phyloP scores from a whole-genome alignment of 2,113 vertebrate species.

The Heterotilapia buettikoferi region DNA sequence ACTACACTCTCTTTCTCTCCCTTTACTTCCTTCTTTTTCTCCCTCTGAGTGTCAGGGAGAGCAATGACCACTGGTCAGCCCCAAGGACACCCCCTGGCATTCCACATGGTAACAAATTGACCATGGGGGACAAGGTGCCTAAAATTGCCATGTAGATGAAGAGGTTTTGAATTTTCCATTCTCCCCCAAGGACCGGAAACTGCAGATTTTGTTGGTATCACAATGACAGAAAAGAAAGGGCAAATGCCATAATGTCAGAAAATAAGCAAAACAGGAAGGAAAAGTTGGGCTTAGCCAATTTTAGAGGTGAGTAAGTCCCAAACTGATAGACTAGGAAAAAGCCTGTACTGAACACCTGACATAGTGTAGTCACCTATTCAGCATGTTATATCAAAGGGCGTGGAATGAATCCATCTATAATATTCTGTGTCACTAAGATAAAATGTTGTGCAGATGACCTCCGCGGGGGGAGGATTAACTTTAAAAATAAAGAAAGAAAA shows the following conservation, averaged over 20 bases:
- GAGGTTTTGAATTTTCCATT: constrained; percentile 57
- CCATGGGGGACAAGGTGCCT: constrained; percentile 62
- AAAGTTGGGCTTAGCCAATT: constrained; percentile 5
- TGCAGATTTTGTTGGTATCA: constrained; percentile 40
- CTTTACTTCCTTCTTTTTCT: constrained; percentile 27
- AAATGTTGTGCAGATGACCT: constrained; percentile 26
- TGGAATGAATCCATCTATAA: neutral
- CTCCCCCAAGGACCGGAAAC: constrained; percentile 28
- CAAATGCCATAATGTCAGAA: neutral
- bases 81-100: constrained; percentile 71
- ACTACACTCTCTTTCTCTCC: constrained; percentile 11
- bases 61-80: constrained; percentile 72
- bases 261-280: constrained; percentile 15
- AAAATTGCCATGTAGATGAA: constrained; percentile 66
- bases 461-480: neutral
- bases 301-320: neutral
- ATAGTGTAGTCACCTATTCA: constrained; percentile 29
- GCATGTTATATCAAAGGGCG: constrained; percentile 37
- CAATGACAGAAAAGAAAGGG: constrained; percentile 2
- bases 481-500: constrained; percentile 15
- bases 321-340: constrained; percentile 16
- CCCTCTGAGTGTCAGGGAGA: constrained; percentile 58
- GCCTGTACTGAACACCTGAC: constrained; percentile 7
- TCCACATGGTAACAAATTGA: constrained; percentile 72
- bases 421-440: constrained; percentile 30